Percentiles rank a stretch among this genome's conserved stretches.
Evolutionary conservation across 2,888 invertebrate genomes (phyloP).

Genomic region (Aphidoletes aphidimyza): DNA sequence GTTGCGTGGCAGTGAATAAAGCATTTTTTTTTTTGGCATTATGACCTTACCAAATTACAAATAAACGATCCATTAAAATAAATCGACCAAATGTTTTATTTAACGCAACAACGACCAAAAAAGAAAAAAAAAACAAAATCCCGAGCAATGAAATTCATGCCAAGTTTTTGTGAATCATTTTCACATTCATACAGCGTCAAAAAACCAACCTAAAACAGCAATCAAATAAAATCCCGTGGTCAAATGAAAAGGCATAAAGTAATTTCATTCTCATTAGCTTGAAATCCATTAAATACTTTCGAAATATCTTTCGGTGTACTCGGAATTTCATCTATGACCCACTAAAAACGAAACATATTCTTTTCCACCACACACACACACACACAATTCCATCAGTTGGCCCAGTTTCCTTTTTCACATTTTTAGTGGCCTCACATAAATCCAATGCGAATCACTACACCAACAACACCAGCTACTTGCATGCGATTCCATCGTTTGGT

Average conservation of each 20-base stretch:
- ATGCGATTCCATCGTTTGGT: not conserved
- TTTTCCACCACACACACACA: too few relatives aligned
- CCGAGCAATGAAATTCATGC: too few relatives aligned
- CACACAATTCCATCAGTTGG: not conserved
- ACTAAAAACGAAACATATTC: too few relatives aligned
- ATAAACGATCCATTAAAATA: not conserved
- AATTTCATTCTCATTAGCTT: constrained; percentile 13
- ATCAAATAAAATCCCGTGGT: constrained; percentile 33
- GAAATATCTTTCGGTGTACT: not conserved
- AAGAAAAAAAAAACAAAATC: too few relatives aligned
- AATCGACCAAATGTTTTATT: not conserved
- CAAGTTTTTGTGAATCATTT: too few relatives aligned
- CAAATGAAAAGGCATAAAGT: not conserved
- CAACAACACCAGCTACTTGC: not conserved
- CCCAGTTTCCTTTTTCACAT: constrained; percentile 2
- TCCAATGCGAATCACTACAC: not conserved
- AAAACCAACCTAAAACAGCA: not conserved
- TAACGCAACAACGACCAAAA: not conserved
- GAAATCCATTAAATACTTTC: not conserved
- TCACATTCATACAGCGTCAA: not conserved
- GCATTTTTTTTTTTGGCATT: too few relatives aligned
- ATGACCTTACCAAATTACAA: not conserved
- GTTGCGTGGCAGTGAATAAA: not conserved
- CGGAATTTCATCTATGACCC: too few relatives aligned
- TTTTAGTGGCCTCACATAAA: not conserved